phyloP scores from a whole-genome alignment of 2,113 vertebrate genomes.

The Stomatorhinus ivindoensis region DNA sequence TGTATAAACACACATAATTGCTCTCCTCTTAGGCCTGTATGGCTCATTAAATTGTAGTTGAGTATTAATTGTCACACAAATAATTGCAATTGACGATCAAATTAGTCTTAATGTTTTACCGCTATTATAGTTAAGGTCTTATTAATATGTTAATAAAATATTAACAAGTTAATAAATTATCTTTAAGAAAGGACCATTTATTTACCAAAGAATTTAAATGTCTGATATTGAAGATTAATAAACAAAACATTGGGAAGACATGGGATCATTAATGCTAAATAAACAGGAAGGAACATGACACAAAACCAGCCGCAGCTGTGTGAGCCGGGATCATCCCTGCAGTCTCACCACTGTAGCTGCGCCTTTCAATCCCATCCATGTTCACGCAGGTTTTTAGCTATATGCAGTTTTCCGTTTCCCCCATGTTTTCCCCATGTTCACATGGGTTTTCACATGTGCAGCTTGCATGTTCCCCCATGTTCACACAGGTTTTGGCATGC shows the following conservation, averaged over 20 bases:
- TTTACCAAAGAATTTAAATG: not conserved
- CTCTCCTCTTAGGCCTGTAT: not conserved
- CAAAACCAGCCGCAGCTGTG: not conserved
- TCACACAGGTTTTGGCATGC: not conserved
- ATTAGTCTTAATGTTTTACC: not conserved
- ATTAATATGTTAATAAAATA: not conserved
- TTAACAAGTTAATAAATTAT: not conserved
- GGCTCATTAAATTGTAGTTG: not conserved
- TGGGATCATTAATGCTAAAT: not conserved
- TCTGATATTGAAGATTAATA: not conserved
- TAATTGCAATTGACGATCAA: conserved; percentile 4
- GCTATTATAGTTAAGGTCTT: not conserved
- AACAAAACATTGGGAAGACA: not conserved
- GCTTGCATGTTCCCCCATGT: not conserved
- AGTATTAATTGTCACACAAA: not conserved
- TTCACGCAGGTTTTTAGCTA: not conserved
- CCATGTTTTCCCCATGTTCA: not conserved
- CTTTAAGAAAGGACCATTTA: not conserved
- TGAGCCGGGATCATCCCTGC: not conserved
- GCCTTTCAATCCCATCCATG: not conserved
- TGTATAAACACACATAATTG: not conserved
- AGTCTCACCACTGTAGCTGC: not conserved
- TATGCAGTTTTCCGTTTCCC: not conserved
- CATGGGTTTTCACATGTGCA: not conserved
- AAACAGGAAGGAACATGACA: not conserved